phyloP scores from a whole-genome alignment of 2,797 vertebrate genomes.

The Macropus fuliginosus region DNA sequence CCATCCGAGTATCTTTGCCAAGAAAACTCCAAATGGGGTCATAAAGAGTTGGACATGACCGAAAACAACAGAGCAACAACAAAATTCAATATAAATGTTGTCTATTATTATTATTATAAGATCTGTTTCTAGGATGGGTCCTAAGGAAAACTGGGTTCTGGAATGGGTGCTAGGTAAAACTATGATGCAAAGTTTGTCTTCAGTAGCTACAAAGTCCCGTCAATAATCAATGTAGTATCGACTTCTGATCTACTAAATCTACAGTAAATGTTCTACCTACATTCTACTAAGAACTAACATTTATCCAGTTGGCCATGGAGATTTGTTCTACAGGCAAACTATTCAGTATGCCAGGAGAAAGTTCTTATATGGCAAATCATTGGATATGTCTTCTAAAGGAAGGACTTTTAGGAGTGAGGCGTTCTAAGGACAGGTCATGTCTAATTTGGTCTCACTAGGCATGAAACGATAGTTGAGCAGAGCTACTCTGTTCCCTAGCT shows the following conservation, averaged over 20 bases:
- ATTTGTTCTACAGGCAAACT: background rate
- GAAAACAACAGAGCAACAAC: background rate
- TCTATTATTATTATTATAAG: background rate
- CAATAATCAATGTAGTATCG: background rate
- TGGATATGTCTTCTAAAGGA: background rate
- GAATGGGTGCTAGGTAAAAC: background rate
- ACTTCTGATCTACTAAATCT: background rate
- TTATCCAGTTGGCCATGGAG: background rate
- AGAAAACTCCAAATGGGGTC: background rate
- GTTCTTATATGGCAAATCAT: background rate
- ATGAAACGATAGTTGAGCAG: background rate
- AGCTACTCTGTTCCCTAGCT: background rate
- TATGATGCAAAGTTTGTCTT: constrained; percentile 9
- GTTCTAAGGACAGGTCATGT: background rate
- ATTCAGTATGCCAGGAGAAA: background rate
- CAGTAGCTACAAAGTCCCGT: background rate
- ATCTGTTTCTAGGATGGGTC: background rate
- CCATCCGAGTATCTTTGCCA: background rate
- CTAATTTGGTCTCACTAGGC: background rate
- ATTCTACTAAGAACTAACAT: background rate
- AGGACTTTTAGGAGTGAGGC: background rate
- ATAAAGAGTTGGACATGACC: background rate
- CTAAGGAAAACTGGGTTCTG: constrained; percentile 15
- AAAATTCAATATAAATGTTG: background rate
- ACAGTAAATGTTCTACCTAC: background rate